Conservation (phyloP, 2,888 invertebrate species). For the Campoplex nolae region DNA sequence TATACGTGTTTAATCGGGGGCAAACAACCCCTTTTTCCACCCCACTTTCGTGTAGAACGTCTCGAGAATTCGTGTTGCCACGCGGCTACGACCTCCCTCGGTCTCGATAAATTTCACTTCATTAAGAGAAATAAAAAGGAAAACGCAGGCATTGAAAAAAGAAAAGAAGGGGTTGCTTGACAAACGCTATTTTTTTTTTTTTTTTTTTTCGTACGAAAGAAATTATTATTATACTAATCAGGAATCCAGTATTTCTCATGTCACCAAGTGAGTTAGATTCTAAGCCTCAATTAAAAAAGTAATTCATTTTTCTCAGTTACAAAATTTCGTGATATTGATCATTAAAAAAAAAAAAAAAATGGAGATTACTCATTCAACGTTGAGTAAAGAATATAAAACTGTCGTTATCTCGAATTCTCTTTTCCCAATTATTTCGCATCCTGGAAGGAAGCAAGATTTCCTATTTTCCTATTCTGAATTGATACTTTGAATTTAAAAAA, state of each 20-base stretch:
- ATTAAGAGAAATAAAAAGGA: conserved; percentile 51
- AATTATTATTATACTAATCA: conserved; percentile 2
- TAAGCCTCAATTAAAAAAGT: not conserved
- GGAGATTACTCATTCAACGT: not conserved
- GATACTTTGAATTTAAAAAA: not conserved
- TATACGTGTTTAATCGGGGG: conserved; percentile 63
- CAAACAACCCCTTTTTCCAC: conserved; percentile 49
- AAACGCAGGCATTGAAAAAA: conserved; percentile 40
- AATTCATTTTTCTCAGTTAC: not conserved
- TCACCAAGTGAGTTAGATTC: not conserved
- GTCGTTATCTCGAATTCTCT: not conserved
- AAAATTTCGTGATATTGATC: not conserved
- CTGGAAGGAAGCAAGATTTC: not conserved
- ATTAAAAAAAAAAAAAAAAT: not conserved
- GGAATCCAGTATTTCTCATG: not conserved
- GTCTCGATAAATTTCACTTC: conserved; percentile 64
- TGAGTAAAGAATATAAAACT: not conserved
- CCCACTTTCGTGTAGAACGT: conserved; percentile 42
- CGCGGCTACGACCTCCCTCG: conserved; percentile 38
- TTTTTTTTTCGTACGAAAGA: not conserved
- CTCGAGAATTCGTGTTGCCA: conserved; percentile 59
- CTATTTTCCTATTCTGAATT: not conserved
- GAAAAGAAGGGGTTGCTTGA: conserved; percentile 28
- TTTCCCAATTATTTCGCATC: not conserved
- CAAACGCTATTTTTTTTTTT: not conserved